Conservation (phyloP, 1,140 invertebrate genomes). For the Diorhabda carinulata region DNA sequence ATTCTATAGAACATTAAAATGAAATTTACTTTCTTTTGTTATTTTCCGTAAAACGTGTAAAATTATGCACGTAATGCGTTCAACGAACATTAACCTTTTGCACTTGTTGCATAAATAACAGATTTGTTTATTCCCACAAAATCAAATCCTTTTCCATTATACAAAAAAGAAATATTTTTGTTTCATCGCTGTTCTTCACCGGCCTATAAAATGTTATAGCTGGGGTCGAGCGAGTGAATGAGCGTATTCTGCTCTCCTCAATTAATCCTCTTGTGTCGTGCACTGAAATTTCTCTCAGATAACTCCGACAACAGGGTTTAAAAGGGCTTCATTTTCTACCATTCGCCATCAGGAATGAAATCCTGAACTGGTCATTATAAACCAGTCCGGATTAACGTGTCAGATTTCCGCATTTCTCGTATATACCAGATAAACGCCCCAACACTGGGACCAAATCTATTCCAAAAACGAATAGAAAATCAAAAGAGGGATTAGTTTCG, state of each 20-base stretch:
- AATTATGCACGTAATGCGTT: no score
- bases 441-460: neutral
- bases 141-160: no score
- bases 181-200: no score
- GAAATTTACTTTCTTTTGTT: no score
- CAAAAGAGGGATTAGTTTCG: slow-evolving; percentile 1
- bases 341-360: neutral
- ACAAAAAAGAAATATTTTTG: no score
- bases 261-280: slow-evolving; percentile 2
- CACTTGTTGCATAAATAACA: no score
- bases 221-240: neutral
- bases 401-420: neutral
- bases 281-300: slow-evolving; percentile 2
- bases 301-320: slow-evolving; percentile 1
- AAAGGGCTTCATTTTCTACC: slow-evolving; percentile 1
- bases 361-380: neutral
- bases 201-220: no score
- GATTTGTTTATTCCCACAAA: no score
- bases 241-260: neutral
- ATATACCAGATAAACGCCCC: neutral
- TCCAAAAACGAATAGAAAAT: slow-evolving; percentile 2
- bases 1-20: no score
- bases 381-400: neutral
- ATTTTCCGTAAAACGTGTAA: no score
- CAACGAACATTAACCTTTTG: no score